Evolutionary conservation across 92 coral and sea anemone species (phyloP), one percentile per base, ranked within the genome.

Genomic region (Paramuricea clavata): DNA sequence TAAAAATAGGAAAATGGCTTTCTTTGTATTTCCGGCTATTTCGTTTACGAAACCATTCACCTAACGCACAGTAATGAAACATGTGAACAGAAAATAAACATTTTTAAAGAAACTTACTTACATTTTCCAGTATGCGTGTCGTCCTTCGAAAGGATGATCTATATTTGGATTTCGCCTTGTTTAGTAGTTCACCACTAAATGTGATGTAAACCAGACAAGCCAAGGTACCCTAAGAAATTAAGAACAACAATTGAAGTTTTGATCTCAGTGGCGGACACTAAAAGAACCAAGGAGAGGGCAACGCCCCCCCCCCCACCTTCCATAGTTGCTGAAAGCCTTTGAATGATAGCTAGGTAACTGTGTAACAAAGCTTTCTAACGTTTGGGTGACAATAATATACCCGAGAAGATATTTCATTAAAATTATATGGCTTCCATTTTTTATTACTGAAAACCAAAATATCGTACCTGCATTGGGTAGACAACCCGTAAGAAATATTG

Each of bases 401-500:
- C 42, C 8, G 42, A 36, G 42, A 49, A 22, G 5, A 22, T 52
- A 52, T 13, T 52, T 52, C 61, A 13, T 57, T 57, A n/a, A n/a
- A n/a, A n/a, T n/a, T n/a, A n/a, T n/a, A n/a, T n/a, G n/a, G n/a
- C n/a, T n/a, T n/a, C n/a, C n/a, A n/a, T n/a, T n/a, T n/a, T n/a
- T n/a, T n/a, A n/a, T n/a, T n/a, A n/a, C n/a, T n/a, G n/a, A n/a
- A n/a, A n/a, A n/a, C n/a, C n/a, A n/a, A n/a, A n/a, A n/a, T 43
- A 69, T n/a, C 78, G 9, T 72, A 95, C 98, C 98, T 95, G 98
- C 74, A 92, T 69, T 27, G 98, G 95, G 70, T 95, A 88, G n/a
- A 88, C 54, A 25, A 92, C 50, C 31, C 93, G 80, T 64, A 92
- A 75, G 42, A 89, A 85, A 49, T 91, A 86, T 13, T 92, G 88